Evolutionary conservation across 2,888 invertebrate genomes (phyloP).

Genomic region (Drosophila formosana): DNA sequence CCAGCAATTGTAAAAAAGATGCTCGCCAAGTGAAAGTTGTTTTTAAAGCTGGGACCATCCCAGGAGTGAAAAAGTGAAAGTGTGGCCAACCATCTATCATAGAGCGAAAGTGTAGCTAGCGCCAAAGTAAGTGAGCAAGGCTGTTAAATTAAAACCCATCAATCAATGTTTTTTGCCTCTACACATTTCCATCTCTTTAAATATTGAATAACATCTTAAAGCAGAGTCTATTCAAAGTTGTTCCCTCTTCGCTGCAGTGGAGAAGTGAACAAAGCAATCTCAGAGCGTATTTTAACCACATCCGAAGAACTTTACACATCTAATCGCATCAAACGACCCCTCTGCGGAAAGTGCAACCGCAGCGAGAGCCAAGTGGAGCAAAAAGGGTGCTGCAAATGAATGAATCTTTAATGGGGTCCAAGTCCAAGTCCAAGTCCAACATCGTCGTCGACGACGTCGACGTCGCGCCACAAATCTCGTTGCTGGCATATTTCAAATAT

Average conservation of each 20-base stretch:
- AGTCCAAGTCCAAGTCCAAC: slow-evolving; percentile 40
- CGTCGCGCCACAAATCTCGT: slow-evolving; percentile 70
- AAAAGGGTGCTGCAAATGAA: slow-evolving; percentile 62
- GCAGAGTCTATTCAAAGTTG: slow-evolving; percentile 1
- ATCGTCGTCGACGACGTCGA: slow-evolving; percentile 3
- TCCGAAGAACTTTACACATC: slow-evolving; percentile 63
- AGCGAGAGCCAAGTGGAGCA: slow-evolving; percentile 17
- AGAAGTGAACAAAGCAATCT: slow-evolving; percentile 8
- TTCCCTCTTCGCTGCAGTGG: slow-evolving; percentile 7
- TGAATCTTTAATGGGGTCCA: slow-evolving; percentile 74
- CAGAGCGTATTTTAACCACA: slow-evolving; percentile 51
- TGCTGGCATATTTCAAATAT: slow-evolving; percentile 67
- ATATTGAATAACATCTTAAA: slow-evolving; percentile 12
- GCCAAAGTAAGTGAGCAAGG: slow-evolving; percentile 16
- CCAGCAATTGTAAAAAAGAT: slow-evolving; percentile 13
- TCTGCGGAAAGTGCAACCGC: slow-evolving; percentile 61
- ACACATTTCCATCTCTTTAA: slow-evolving; percentile 9
- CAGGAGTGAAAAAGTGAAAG: slow-evolving; percentile 19
- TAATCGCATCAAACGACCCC: slow-evolving; percentile 42
- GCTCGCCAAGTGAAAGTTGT: slow-evolving; percentile 3
- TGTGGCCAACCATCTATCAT: slow-evolving; percentile 57
- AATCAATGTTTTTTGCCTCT: slow-evolving; percentile 51
- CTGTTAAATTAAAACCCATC: slow-evolving; percentile 67
- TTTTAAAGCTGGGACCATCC: neutral
- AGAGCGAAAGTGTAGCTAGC: slow-evolving; percentile 29